Conservation (phyloP, 2,113 vertebrate species). For the Todiramphus saurophagus region DNA sequence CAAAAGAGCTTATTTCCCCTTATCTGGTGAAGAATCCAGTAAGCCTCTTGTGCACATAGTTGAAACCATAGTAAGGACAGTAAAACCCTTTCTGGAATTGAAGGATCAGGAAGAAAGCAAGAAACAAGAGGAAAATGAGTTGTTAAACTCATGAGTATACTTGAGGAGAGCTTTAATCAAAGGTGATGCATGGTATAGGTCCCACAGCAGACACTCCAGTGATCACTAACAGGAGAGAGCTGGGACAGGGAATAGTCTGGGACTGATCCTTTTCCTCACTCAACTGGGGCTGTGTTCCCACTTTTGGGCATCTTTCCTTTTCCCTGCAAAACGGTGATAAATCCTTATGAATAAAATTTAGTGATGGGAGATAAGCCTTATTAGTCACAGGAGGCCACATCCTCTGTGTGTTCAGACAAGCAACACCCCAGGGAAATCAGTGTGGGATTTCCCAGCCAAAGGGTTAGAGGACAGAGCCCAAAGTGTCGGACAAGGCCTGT, state of each 20-base stretch:
- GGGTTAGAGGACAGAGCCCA: neutral
- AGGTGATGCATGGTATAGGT: neutral
- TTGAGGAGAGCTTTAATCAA: neutral
- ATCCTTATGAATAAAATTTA: neutral
- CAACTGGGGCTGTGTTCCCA: neutral
- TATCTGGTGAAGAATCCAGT: constrained; percentile 33
- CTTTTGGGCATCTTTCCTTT: neutral
- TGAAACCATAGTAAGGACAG: constrained; percentile 9
- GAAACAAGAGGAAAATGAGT: neutral
- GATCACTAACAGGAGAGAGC: neutral
- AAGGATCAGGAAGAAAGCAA: constrained; percentile 10
- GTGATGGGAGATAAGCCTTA: neutral
- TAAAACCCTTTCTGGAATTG: constrained; percentile 12
- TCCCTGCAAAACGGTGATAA: neutral
- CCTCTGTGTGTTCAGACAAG: neutral
- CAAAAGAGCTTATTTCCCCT: constrained; percentile 37
- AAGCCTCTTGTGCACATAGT: neutral
- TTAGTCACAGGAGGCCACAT: neutral
- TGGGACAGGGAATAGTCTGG: neutral
- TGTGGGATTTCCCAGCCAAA: neutral
- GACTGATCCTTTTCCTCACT: neutral
- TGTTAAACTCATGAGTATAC: neutral
- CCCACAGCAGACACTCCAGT: neutral
- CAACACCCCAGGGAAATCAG: neutral
- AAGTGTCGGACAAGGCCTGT: neutral